Evolutionary conservation across 2,888 invertebrate species (phyloP).

Genomic region (Oligia latruncula): DNA sequence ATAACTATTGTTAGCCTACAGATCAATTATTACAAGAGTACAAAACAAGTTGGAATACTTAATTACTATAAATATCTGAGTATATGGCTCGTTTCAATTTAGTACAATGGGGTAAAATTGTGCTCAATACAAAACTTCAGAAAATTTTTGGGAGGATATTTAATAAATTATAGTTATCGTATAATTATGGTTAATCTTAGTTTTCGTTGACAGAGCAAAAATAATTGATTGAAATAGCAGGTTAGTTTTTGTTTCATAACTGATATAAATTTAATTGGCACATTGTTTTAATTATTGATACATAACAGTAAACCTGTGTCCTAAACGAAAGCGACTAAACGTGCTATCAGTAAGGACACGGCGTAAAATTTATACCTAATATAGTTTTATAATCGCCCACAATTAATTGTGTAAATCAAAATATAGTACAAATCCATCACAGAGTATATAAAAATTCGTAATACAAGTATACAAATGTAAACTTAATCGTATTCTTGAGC

Average conservation of each 20-base stretch:
- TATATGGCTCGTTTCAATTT: slow-evolving; percentile 19
- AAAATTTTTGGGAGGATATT: neutral
- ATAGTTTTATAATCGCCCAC: neutral
- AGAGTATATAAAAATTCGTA: slow-evolving; percentile 25
- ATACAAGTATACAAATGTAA: slow-evolving; percentile 39
- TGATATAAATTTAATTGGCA: slow-evolving; percentile 35
- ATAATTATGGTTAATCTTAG: neutral
- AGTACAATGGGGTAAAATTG: slow-evolving; percentile 3
- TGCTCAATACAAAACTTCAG: slow-evolving; percentile 2
- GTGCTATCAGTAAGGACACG: neutral
- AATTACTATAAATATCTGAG: slow-evolving; percentile 2
- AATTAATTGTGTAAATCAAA: neutral
- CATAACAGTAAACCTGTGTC: neutral
- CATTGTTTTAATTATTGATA: slow-evolving; percentile 3
- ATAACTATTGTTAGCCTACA: slow-evolving; percentile 43
- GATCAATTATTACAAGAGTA: slow-evolving; percentile 41
- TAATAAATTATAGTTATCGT: neutral
- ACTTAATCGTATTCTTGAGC: slow-evolving; percentile 52
- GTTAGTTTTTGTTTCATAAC: neutral
- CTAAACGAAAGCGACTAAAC: neutral
- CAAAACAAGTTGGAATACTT: slow-evolving; percentile 25
- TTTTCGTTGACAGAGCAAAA: slow-evolving; percentile 7
- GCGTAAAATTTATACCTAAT: neutral
- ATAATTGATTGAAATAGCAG: neutral
- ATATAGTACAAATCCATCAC: slow-evolving; percentile 10